Base-by-base conservation (phyloP, 37 sponge, comb jelly and placozoan genomes). In the Ianthella basta region DNA sequence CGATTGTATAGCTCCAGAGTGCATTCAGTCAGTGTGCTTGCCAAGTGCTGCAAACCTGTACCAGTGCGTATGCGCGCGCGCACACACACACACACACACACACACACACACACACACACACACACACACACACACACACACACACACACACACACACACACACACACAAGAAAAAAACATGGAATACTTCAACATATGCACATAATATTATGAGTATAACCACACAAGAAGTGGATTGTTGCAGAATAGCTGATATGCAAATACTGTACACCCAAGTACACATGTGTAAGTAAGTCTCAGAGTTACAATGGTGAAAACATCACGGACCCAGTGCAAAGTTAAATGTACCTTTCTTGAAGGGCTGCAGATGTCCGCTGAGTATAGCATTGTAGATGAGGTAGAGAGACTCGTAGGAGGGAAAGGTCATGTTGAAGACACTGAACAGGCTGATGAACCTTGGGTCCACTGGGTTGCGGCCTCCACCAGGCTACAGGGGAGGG, bases 391-490 rank as follows among this genome's bases (percentile, higher is more conserved):
- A 99, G 79, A 99, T 99, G 83, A 93, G 94, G 74, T 84, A 87
- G 27, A 96, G 91, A 25, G 97, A 94, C 54, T 95, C 91, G 24
- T 91, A 60, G 38, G 95, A 95, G 12, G 99, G 99, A 83, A 98
- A 98, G 25, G 97, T 96, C 79, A 96, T 91, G 82, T 98, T 94
- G 88, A 86, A 98, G 10, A 91, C 94, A 88, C 88, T 87, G 84
- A 98, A 98, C 85, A 98, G 94, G 10, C 97, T 95, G 25, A 98
- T 65, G 80, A 99, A 99, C 59, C 97, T 70, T 4, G 97, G 95
- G 63, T 99, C 97, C 27, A 99, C 97, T 35, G 95, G 91, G 84
- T 99, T 96, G 15, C 99, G 84, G 55, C 99, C 99, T 53, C 99
- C 99, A 64, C 99, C 99, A 87, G 97, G 90, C 94, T 91, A 32